Percentiles rank a stretch among this genome's conserved stretches.
Conservation (phyloP, 2,113 vertebrate species). For the Podocnemis expansa region DNA sequence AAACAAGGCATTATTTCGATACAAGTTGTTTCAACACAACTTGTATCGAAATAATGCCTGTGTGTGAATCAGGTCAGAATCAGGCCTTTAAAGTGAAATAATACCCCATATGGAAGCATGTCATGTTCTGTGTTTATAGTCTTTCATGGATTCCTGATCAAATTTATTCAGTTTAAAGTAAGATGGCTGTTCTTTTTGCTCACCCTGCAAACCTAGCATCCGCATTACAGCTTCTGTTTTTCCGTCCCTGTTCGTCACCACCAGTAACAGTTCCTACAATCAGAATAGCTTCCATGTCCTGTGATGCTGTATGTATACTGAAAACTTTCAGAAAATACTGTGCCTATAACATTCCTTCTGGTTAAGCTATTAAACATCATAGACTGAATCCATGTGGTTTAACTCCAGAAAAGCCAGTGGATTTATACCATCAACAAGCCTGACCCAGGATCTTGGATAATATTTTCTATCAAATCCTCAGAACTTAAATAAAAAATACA, state of each 20-base stretch:
- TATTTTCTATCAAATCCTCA: background rate
- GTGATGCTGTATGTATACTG: background rate
- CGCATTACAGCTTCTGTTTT: background rate
- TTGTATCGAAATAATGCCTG: too few relatives aligned
- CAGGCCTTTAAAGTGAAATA: background rate
- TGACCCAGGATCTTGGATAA: constrained; percentile 14
- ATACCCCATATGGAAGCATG: background rate
- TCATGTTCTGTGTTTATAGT: background rate
- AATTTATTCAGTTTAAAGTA: background rate
- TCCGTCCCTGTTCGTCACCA: background rate
- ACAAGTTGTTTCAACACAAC: too few relatives aligned
- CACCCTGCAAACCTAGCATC: background rate
- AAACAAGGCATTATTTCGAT: too few relatives aligned
- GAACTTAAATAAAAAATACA: background rate
- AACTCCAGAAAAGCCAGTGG: background rate
- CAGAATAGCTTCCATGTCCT: background rate
- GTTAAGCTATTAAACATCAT: background rate
- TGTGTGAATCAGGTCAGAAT: background rate
- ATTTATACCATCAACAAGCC: background rate
- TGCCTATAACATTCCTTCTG: background rate
- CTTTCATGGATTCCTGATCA: constrained; percentile 34
- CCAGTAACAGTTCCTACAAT: background rate
- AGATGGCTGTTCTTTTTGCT: background rate
- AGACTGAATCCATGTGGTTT: background rate
- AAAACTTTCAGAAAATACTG: background rate